Evolutionary conservation across 2,113 vertebrate genomes (phyloP).

Genomic region (Sialia sialis): DNA sequence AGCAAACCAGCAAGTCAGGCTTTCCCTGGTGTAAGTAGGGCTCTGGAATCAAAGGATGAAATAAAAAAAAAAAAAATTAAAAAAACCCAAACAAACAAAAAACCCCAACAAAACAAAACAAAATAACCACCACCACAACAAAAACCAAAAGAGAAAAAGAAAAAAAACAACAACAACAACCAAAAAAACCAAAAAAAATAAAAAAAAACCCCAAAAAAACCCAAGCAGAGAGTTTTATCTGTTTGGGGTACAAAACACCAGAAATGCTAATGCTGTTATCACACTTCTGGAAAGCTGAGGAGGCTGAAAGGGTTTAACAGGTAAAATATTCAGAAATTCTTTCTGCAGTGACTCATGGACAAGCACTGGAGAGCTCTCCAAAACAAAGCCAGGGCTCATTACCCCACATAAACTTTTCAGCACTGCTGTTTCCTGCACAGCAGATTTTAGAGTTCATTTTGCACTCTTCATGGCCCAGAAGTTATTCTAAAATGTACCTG

Average conservation of each 20-base stretch:
- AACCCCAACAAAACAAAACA: no score
- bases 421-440: not conserved
- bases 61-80: no score
- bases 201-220: not conserved
- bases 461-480: not conserved
- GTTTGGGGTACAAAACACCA: not conserved
- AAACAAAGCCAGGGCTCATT: not conserved
- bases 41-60: not conserved
- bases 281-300: fast-evolving
- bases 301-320: not conserved
- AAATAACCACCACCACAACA: no score
- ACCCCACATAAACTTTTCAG: not conserved
- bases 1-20: not conserved
- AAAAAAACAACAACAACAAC: no score
- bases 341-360: not conserved
- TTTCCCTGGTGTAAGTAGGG: not conserved
- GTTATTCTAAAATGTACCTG: not conserved
- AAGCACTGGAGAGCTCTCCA: not conserved
- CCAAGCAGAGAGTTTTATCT: not conserved
- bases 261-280: not conserved
- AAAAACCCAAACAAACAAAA: no score
- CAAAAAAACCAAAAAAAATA: no score
- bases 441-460: not conserved
- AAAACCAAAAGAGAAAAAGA: no score
- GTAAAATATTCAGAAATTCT: not conserved